A percentile compares a stretch with the other conserved stretches of the same genome.
These are phyloP conservation scores for Heloderma charlesbogerti DNA, from an alignment of 2,113 vertebrate species.

Conservation along the genomic window DNA sequence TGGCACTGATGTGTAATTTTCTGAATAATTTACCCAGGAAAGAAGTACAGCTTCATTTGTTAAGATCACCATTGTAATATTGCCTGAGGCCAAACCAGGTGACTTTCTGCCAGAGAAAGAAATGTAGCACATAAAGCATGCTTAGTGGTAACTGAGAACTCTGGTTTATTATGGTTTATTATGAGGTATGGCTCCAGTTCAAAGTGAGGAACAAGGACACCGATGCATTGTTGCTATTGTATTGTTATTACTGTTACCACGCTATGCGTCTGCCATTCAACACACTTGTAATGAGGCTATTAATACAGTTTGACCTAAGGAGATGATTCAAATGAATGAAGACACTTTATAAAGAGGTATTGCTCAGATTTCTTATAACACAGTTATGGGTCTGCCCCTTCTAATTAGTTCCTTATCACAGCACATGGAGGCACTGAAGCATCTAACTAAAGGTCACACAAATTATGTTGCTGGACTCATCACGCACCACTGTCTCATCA, in stretches of 20 bases:
- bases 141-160: not conserved
- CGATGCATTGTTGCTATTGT: not conserved
- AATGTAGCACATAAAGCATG: not conserved
- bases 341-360: not conserved
- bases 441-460: not conserved
- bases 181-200: not conserved
- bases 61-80: not conserved
- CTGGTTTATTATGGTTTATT: not conserved
- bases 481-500: not conserved
- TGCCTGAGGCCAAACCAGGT: not conserved
- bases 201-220: not conserved
- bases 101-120: slow-evolving; percentile 1
- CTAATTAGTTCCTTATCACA: not conserved
- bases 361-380: not conserved
- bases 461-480: not conserved
- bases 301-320: not conserved
- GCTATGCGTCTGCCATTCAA: not conserved
- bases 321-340: not conserved
- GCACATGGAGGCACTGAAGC: not conserved
- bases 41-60: slow-evolving; percentile 18
- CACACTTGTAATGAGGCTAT: not conserved
- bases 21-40: not conserved
- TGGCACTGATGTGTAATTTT: not conserved
- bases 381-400: not conserved
- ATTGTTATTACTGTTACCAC: not conserved